Percentiles rank a stretch among this genome's conserved stretches.
Evolutionary conservation across 2,888 invertebrate species (phyloP).

Genomic region (Thalpophila matura): DNA sequence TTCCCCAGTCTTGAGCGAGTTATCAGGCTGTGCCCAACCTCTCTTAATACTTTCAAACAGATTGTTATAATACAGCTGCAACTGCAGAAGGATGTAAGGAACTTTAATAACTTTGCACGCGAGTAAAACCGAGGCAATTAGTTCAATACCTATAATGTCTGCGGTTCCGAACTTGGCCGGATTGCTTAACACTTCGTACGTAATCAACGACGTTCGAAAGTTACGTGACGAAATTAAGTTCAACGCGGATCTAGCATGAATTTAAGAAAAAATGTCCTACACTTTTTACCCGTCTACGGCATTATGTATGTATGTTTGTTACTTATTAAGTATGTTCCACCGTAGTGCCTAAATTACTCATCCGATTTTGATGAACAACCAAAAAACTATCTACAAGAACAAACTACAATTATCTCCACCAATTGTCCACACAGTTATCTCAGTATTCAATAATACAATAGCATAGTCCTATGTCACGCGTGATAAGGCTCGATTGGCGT

Average conservation of each 20-base stretch:
- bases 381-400: neutral
- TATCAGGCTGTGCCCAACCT: too few species aligned
- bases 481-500: slow-evolving; percentile 35
- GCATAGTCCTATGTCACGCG: slow-evolving; percentile 29
- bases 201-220: slow-evolving; percentile 18
- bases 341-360: too few species aligned
- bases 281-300: too few species aligned
- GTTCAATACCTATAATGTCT: too few species aligned
- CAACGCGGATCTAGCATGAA: slow-evolving; percentile 12
- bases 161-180: too few species aligned
- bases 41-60: too few species aligned
- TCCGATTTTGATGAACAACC: too few species aligned
- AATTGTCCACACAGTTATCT: slow-evolving; percentile 9
- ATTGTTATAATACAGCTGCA: too few species aligned
- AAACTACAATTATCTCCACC: neutral
- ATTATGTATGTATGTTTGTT: too few species aligned
- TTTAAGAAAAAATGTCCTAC: neutral
- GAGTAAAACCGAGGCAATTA: neutral
- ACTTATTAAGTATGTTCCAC: too few species aligned
- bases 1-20: too few species aligned
- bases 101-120: neutral
- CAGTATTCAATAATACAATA: slow-evolving; percentile 29
- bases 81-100: too few species aligned
- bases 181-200: slow-evolving; percentile 27
- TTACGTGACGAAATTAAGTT: slow-evolving; percentile 18